These are phyloP conservation scores for Gymnocypris eckloni DNA, from an alignment of 2,797 vertebrate species.

Conservation along the genomic window DNA sequence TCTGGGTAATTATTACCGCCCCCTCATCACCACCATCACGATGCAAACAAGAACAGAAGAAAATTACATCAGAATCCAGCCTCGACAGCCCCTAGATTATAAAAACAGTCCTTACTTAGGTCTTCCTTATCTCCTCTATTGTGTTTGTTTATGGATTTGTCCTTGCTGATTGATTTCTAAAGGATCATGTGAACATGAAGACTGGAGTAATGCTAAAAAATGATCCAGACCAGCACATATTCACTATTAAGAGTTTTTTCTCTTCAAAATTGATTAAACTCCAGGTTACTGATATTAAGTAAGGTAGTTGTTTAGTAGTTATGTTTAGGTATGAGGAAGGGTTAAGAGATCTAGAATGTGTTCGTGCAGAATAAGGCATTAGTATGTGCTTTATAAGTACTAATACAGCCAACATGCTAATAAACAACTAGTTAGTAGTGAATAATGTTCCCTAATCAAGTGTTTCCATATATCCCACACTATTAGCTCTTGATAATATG, in stretches of 20 bases:
- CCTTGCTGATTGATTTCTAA: not conserved
- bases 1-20: conserved; percentile 37
- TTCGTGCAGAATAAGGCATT: not conserved
- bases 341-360: not conserved
- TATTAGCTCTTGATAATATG: conserved; percentile 1
- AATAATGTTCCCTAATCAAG: not conserved
- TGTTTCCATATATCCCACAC: not conserved
- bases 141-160: not conserved
- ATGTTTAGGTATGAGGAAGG: not conserved
- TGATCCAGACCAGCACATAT: not conserved
- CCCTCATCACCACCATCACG: conserved; percentile 22
- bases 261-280: not conserved
- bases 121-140: not conserved
- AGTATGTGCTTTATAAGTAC: not conserved
- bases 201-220: not conserved
- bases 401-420: not conserved
- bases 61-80: conserved; percentile 21
- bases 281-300: not conserved
- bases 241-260: not conserved
- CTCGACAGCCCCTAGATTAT: not conserved
- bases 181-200: not conserved
- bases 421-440: not conserved
- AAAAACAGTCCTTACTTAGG: conserved; percentile 2
- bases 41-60: conserved; percentile 46
- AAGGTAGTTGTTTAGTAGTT: not conserved